A percentile compares a stretch with the other conserved stretches of the same genome.
Evolutionary conservation across 2,888 invertebrate genomes (phyloP).

Genomic region (Nephrotoma guestfalica): DNA sequence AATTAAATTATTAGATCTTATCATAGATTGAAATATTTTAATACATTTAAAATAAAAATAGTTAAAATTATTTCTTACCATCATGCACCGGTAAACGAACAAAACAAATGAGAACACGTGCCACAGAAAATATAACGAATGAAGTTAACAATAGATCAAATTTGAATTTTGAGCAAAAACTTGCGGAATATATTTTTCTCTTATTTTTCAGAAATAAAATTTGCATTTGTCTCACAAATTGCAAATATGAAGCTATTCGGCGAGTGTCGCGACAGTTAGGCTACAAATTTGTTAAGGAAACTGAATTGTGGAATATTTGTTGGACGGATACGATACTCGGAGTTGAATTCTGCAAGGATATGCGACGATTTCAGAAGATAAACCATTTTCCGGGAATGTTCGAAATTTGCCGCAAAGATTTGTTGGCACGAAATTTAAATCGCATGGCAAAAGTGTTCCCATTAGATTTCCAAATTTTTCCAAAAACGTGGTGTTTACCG

Average conservation of each 20-base stretch:
- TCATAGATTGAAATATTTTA: too few species aligned
- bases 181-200: background rate
- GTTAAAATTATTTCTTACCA: too few species aligned
- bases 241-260: constrained; percentile 24
- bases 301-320: constrained; percentile 76
- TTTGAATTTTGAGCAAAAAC: background rate
- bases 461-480: constrained; percentile 81
- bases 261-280: constrained; percentile 26
- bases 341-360: constrained; percentile 73
- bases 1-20: too few species aligned
- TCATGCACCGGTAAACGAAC: too few species aligned
- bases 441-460: constrained; percentile 80
- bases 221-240: constrained; percentile 24
- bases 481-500: constrained; percentile 88
- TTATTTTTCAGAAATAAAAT: constrained; percentile 3
- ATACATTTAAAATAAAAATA: too few species aligned
- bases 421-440: constrained; percentile 76
- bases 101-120: too few species aligned
- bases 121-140: too few species aligned
- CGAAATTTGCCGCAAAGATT: constrained; percentile 79
- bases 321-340: constrained; percentile 85
- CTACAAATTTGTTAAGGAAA: constrained; percentile 41
- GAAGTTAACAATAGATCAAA: too few species aligned
- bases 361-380: constrained; percentile 84
- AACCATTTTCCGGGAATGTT: constrained; percentile 90